Conservation (phyloP, 2,797 vertebrate species). For the Lagorchestes hirsutus region DNA sequence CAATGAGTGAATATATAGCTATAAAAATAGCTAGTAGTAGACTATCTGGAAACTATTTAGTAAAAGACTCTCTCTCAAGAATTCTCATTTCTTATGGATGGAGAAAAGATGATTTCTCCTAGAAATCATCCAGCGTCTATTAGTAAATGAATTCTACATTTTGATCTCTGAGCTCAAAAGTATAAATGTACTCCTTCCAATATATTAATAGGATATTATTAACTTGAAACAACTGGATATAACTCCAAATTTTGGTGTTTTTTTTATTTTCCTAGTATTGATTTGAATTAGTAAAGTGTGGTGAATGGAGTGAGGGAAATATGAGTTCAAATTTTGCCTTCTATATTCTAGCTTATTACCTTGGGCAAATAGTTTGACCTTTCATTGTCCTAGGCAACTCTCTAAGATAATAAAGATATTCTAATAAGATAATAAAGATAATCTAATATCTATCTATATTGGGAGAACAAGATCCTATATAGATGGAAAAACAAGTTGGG, state of each 20-base stretch:
- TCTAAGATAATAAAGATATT: neutral
- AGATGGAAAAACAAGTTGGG: neutral
- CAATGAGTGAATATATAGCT: slow-evolving; percentile 47
- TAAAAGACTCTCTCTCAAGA: slow-evolving; percentile 54
- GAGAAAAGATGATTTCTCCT: slow-evolving; percentile 52
- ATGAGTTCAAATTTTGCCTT: neutral
- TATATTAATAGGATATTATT: neutral
- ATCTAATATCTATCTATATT: neutral
- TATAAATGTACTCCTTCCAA: neutral
- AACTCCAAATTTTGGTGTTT: neutral
- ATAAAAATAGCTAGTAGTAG: slow-evolving; percentile 48
- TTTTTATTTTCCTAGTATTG: neutral
- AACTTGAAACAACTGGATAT: neutral
- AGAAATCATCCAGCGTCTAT: slow-evolving; percentile 44
- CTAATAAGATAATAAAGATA: no score
- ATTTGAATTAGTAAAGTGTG: neutral
- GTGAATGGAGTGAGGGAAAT: neutral
- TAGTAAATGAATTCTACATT: slow-evolving; percentile 44
- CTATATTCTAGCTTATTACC: neutral
- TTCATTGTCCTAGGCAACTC: neutral
- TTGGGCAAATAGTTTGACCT: neutral
- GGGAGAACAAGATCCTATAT: neutral
- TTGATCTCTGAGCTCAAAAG: neutral
- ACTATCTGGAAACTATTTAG: slow-evolving; percentile 38
- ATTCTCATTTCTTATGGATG: slow-evolving; percentile 59